Evolutionary conservation across 2,888 invertebrate species (phyloP).

Genomic region (Eupithecia centaureata): DNA sequence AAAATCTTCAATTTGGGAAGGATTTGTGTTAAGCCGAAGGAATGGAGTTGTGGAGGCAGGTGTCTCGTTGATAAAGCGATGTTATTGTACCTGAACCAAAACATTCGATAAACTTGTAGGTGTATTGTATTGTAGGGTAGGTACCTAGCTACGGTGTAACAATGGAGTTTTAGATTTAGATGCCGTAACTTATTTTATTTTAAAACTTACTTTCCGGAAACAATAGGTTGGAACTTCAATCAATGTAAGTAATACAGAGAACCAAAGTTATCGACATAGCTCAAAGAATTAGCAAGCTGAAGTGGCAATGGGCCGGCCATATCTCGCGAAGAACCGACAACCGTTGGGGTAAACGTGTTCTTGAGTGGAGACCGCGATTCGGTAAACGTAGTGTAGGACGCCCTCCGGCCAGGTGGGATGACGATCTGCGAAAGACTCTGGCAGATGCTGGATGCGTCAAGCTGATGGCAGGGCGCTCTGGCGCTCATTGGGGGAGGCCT

Average conservation of each 20-base stretch:
- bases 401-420: too few relatives aligned
- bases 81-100: slow-evolving; percentile 15
- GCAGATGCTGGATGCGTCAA: too few relatives aligned
- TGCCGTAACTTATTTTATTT: background rate
- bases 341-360: too few relatives aligned
- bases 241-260: background rate
- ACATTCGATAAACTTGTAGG: slow-evolving; percentile 3
- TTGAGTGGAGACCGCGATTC: too few relatives aligned
- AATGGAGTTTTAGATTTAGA: background rate
- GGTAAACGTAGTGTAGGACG: too few relatives aligned
- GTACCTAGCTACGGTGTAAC: background rate
- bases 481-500: too few relatives aligned
- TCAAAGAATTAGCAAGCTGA: too few relatives aligned
- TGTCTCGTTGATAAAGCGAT: slow-evolving; percentile 31
- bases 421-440: too few relatives aligned
- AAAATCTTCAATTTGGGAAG: slow-evolving; percentile 60
- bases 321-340: too few relatives aligned
- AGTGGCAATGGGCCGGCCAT: too few relatives aligned
- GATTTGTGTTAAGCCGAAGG: slow-evolving; percentile 58
- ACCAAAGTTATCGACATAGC: too few relatives aligned
- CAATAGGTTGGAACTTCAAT: background rate
- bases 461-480: too few relatives aligned
- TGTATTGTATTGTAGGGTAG: background rate
- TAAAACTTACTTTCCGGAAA: background rate
- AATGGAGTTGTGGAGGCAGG: slow-evolving; percentile 52